A percentile compares a stretch with the other conserved stretches of the same genome.
These are phyloP conservation scores for Caenorhabditis drosophilae DNA, from an alignment of 2,888 invertebrate genomes.

Conservation along the genomic window DNA sequence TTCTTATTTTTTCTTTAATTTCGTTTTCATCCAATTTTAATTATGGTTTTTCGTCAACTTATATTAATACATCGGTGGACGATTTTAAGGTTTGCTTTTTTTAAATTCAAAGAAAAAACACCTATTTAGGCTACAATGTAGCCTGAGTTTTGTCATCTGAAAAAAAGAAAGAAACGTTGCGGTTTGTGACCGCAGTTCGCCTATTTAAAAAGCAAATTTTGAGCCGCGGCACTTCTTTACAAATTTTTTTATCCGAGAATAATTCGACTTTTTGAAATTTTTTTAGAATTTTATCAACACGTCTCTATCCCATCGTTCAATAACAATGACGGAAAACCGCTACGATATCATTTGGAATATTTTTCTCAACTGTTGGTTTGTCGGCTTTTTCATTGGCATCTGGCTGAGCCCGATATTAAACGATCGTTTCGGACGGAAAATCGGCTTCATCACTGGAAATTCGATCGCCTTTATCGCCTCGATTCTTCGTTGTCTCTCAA, in stretches of 20 bases:
- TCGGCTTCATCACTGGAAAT: slow-evolving; percentile 54
- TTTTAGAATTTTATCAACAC: slow-evolving; percentile 18
- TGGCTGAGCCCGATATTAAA: slow-evolving; percentile 58
- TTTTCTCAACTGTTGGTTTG: slow-evolving; percentile 60
- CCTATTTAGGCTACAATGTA: too few species aligned
- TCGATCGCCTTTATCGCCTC: slow-evolving; percentile 40
- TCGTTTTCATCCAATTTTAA: slow-evolving; percentile 56
- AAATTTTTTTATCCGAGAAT: not conserved
- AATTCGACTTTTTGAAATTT: not conserved
- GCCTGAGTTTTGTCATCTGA: not conserved
- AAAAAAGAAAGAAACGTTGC: not conserved
- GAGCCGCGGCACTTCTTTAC: not conserved
- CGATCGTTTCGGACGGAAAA: slow-evolving; percentile 58
- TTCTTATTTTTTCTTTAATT: slow-evolving; percentile 8
- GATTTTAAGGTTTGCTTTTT: slow-evolving; percentile 44
- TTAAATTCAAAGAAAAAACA: not conserved
- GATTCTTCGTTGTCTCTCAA: slow-evolving; percentile 39
- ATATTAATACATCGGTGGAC: slow-evolving; percentile 57
- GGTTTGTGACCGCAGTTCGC: not conserved
- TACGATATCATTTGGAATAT: slow-evolving; percentile 55
- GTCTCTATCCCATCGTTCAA: slow-evolving; percentile 25
- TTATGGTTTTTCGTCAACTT: slow-evolving; percentile 59
- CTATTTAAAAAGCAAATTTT: not conserved
- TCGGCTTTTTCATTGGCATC: slow-evolving; percentile 58
- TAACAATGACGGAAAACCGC: slow-evolving; percentile 33